Evolutionary conservation across 2,888 invertebrate species (phyloP), one percentile per base, ranked within the genome.

Genomic region (Galerucella calmariensis): DNA sequence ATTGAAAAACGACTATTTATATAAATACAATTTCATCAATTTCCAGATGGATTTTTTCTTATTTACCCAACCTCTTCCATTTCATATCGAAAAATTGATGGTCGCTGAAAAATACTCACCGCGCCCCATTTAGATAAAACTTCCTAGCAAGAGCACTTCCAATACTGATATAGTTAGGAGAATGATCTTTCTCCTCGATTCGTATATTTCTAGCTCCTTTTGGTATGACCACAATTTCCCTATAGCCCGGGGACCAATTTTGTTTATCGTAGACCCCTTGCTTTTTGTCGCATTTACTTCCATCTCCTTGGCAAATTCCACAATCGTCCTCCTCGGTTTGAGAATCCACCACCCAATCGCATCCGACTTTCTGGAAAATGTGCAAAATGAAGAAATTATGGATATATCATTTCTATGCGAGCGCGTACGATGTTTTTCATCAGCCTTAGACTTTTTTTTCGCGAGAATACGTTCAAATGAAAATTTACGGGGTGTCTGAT

Each of bases 261-360:
- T 88, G 88, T 79, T 89, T 88, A 58, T 84, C 88, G 83, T 90
- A 92, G 74, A 89, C 84, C 14, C 90, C 91, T 77, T 90, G 89
- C 73, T 92, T 91, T 44, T 93, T 93, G 82, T 92, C 92, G 86
- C 97, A 97, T 75, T 92, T 93, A 16, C 93, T 92, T 11, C 95
- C 95, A 84, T 93, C 92, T 6, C 97, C 97, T 81, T 94, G 94
- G 84, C 97, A 97, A 68, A 95, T 90, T 8, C 97, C 96, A 85
- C 97, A 97, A 65, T 92, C 91, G 87, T 97, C 97, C 83, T 95
- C 95, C 81, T 92, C 90, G 46, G 93, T 90, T 69, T 91, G 91
- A 0, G 96, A 96, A 84, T 94, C 94, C 66, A 97, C 92, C 70
- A 91, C 88, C 95, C 96, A 96, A 88, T 97, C 96, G 88, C 97